Percentiles rank a stretch among this genome's conserved stretches.
These are phyloP conservation scores for Sceliomorpha sp. DNA, from an alignment of 2,888 invertebrate species.

Conservation along the genomic window DNA sequence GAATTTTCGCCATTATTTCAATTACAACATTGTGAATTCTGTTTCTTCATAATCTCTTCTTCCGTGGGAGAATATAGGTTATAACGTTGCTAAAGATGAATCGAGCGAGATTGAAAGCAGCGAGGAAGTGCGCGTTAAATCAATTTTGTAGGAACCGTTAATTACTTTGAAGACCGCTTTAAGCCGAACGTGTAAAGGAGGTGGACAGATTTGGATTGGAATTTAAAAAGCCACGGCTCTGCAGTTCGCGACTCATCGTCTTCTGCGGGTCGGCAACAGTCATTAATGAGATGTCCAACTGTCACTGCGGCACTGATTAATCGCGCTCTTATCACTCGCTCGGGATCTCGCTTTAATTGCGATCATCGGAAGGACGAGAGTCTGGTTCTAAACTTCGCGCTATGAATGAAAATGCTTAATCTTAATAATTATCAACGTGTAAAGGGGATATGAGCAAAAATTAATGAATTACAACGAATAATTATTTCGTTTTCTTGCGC, in stretches of 20 bases:
- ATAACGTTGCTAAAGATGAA: constrained; percentile 3
- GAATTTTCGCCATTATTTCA: not conserved
- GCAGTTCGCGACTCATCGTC: constrained; percentile 59
- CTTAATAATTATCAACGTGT: not conserved
- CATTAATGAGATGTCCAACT: constrained; percentile 74
- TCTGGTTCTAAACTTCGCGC: constrained; percentile 11
- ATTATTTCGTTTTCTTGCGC: too few species aligned
- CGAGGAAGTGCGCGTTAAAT: constrained; percentile 11
- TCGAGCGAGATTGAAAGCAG: constrained; percentile 11
- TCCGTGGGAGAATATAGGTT: not conserved
- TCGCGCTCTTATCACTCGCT: constrained; percentile 69
- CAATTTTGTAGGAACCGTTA: constrained; percentile 43
- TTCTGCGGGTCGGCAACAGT: constrained; percentile 56
- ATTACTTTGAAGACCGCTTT: constrained; percentile 55
- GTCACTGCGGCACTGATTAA: constrained; percentile 74
- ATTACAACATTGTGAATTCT: constrained; percentile 1
- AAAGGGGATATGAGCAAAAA: too few species aligned
- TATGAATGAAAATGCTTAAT: not conserved
- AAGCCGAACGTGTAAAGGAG: constrained; percentile 32
- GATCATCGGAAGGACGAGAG: constrained; percentile 62
- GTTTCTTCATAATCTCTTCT: constrained; percentile 1
- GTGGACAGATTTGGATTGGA: constrained; percentile 38
- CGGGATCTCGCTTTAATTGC: constrained; percentile 74
- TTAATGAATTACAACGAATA: too few species aligned
- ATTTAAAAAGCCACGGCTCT: constrained; percentile 52